Base-by-base conservation (phyloP, 2,113 vertebrate species). In the Thunnus maccoyii region DNA sequence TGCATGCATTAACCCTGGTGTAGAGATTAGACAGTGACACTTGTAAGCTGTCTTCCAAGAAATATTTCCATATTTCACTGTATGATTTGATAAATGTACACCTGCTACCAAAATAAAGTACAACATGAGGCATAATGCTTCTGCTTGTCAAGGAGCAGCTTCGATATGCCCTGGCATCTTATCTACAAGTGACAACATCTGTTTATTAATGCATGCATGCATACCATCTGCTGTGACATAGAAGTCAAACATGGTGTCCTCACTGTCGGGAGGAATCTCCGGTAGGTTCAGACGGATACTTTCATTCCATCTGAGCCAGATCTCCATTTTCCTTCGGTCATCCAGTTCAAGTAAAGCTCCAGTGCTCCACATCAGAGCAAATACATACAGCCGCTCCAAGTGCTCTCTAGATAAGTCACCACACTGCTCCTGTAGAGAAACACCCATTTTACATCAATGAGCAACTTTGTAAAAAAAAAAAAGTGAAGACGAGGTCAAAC, bases 331-430 rank as follows among this genome's bases (percentile, higher is more conserved):
- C 62, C 78, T 89, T 51, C 97, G 94, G 83, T 97, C 96, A 0
- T 96, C 96, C 63, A 93, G 85, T 72, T 99, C 98, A 57, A 99
- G 91, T 48, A 96, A 56, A 0, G 98, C 97, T 16, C 98, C 98
- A 0, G 97, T 6, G 36, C 98, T 99, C 98, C 98, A 99, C 96
- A 99, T 97, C 32, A 99, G 94, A 10, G 97, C 95, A 65, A 99
- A 99, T 63, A 97, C n/a, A 9, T 97, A 99, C 12, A 99, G 91
- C 5, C 96, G 94, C 88, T 95, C 97, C 94, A 99, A 86, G 86
- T 97, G 95, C 60, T 94, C 95, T 3, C 85, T 76, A 2, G 94
- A 91, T 50, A 97, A 58, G 74, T 99, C 97, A 0, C 91, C 93
- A 15, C 94, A 92, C 83, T 97, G 96, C 8, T 99, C 98, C 98